A percentile compares a stretch with the other conserved stretches of the same genome.
phyloP scores from a whole-genome alignment of 2,113 vertebrate species.

The Ailuropoda melanoleuca region DNA sequence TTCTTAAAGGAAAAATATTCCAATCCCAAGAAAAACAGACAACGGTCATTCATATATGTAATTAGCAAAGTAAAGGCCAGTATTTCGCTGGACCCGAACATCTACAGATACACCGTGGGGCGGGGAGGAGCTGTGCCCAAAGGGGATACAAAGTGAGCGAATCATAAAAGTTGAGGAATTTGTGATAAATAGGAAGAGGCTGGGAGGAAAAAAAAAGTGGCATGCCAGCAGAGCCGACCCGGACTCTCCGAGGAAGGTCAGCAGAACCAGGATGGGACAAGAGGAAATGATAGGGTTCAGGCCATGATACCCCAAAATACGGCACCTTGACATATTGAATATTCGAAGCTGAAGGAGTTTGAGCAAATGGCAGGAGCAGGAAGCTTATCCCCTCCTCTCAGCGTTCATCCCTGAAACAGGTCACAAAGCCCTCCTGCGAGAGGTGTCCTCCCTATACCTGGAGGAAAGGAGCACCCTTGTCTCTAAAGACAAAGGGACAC shows the following conservation, averaged over 20 bases:
- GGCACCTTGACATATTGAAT: too few relatives aligned
- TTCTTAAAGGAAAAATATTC: background rate
- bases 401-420: background rate
- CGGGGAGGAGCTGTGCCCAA: background rate
- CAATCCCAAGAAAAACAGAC: background rate
- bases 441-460: background rate
- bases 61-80: background rate
- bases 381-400: background rate
- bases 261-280: background rate
- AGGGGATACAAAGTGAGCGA: background rate
- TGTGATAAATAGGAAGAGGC: background rate
- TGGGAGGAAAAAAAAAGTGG: accelerated
- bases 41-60: background rate
- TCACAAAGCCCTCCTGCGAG: accelerated
- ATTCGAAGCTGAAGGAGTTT: background rate
- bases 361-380: background rate
- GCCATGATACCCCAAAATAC: background rate
- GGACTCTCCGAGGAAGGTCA: too few relatives aligned
- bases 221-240: accelerated
- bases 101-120: accelerated
- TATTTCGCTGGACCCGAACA: background rate
- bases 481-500: background rate
- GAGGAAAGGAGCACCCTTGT: background rate
- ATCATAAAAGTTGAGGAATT: background rate
- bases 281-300: background rate